phyloP scores from a whole-genome alignment of 2,113 vertebrate genomes.

The Raphicerus campestris region DNA sequence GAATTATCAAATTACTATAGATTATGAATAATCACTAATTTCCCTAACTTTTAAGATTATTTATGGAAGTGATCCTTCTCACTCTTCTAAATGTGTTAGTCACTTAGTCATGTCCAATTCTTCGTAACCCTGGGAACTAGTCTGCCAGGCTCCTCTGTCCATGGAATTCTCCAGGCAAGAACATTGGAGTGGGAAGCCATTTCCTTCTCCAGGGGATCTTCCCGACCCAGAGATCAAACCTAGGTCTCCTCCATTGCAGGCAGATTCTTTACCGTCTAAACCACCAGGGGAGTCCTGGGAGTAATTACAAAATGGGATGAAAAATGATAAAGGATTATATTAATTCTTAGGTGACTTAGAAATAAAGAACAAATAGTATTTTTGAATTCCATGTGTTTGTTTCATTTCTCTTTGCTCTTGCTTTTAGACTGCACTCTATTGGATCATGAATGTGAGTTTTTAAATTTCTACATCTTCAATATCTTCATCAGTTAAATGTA shows the following conservation, averaged over 20 bases:
- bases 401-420: background rate
- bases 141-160: background rate
- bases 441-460: background rate
- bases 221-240: background rate
- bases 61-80: background rate
- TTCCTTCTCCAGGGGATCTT: background rate
- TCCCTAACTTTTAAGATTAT: background rate
- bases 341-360: background rate
- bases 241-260: background rate
- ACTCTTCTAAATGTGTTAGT: background rate
- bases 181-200: background rate
- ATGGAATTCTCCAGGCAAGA: background rate
- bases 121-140: background rate
- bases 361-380: background rate
- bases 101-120: background rate
- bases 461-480: background rate
- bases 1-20: background rate
- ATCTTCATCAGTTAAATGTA: background rate
- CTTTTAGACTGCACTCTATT: background rate
- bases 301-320: background rate
- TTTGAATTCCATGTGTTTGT: background rate
- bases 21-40: background rate
- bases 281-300: background rate
- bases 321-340: background rate
- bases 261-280: background rate